These are phyloP conservation scores for Cataglyphis hispanica DNA, from an alignment of 1,140 invertebrate species.

Conservation along the genomic window DNA sequence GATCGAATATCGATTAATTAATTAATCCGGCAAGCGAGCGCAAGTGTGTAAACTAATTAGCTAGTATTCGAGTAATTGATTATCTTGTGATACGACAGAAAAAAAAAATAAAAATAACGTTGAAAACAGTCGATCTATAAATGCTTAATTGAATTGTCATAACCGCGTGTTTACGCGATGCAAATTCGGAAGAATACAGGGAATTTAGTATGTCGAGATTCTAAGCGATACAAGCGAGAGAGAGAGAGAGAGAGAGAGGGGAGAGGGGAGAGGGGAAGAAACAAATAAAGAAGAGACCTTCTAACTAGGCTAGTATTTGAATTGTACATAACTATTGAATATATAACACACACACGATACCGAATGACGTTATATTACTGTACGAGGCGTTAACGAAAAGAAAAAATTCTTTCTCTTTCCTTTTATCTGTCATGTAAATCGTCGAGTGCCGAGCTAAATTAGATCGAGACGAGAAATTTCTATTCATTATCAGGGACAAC, in stretches of 20 bases:
- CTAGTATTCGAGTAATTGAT: conserved; percentile 78
- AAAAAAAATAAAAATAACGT: conserved; percentile 16
- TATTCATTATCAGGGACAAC: neutral
- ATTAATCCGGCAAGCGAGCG: conserved; percentile 49
- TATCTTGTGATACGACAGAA: conserved; percentile 84
- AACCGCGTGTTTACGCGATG: conserved; percentile 80
- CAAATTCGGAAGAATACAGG: conserved; percentile 87
- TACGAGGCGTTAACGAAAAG: conserved; percentile 77
- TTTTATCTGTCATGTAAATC: conserved; percentile 3
- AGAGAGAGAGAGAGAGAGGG: neutral
- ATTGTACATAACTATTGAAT: conserved; percentile 86
- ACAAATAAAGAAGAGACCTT: conserved; percentile 63
- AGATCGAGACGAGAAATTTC: neutral
- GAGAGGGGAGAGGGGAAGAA: neutral
- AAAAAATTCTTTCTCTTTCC: neutral
- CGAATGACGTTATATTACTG: conserved; percentile 80
- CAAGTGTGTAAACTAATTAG: conserved; percentile 61
- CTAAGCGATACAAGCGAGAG: conserved; percentile 43
- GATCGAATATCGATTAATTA: conserved; percentile 5
- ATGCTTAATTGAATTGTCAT: conserved; percentile 81
- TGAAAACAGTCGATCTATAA: conserved; percentile 75
- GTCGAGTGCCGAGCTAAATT: neutral
- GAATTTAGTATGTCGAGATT: conserved; percentile 77
- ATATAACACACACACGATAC: conserved; percentile 78
- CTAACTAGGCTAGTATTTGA: conserved; percentile 76